These are phyloP conservation scores for Spilarctia lutea DNA, from an alignment of 2,888 invertebrate species.

Conservation along the genomic window DNA sequence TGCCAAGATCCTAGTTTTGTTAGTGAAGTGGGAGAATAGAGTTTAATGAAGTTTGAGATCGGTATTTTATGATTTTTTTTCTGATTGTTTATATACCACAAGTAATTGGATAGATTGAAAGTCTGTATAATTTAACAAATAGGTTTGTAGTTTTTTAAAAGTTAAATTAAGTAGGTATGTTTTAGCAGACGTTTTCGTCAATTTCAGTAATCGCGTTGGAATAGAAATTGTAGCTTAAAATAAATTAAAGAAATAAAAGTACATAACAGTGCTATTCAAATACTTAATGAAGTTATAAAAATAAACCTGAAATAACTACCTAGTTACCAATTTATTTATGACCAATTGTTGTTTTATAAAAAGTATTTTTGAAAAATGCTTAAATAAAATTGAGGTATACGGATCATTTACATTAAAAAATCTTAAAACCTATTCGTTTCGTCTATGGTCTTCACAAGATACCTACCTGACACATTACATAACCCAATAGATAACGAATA, in stretches of 20 bases:
- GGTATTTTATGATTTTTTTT: conserved; percentile 34
- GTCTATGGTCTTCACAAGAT: too few relatives aligned
- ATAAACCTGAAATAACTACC: background rate
- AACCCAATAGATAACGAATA: background rate
- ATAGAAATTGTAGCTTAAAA: background rate
- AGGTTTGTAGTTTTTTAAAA: background rate
- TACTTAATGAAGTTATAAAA: background rate
- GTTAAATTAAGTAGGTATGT: too few relatives aligned
- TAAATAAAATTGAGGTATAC: too few relatives aligned
- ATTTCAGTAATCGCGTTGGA: too few relatives aligned
- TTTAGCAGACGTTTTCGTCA: background rate
- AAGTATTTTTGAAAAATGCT: too few relatives aligned
- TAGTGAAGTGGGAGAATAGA: conserved; percentile 54
- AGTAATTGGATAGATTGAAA: background rate
- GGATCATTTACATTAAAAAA: too few relatives aligned
- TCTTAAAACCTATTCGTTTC: too few relatives aligned
- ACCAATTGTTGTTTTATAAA: background rate
- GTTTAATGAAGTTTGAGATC: conserved; percentile 56
- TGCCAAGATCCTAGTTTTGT: conserved; percentile 69
- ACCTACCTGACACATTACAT: background rate
- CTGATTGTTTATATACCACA: conserved; percentile 33
- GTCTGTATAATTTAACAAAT: background rate
- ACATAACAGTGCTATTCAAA: background rate
- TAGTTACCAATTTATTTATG: too few relatives aligned
- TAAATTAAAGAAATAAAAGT: background rate